Evolutionary conservation across 1,140 invertebrate species (phyloP), one percentile per base, ranked within the genome.

Genomic region (Zaprionus capensis): DNA sequence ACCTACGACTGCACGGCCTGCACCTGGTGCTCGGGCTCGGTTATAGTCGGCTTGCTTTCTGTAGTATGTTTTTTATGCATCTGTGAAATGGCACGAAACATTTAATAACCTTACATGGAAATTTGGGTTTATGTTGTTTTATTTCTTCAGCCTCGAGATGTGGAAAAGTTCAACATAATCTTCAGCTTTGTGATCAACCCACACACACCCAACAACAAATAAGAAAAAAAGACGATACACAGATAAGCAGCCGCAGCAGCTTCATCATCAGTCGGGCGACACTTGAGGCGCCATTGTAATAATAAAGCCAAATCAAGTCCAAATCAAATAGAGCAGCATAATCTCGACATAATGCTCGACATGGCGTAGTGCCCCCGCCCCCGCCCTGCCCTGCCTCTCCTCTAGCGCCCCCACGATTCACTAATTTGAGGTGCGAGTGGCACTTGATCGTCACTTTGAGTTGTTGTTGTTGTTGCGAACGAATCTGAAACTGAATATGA

Each of bases 201-300:
- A 83, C 83, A 88, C 84, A 34, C 6, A 28, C 5, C 26, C 24
- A 31, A 31, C 28, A 31, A 7, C 28, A 7, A 80, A 49, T 49
- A 74, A 62, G 58, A 58, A 76, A 68, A 71, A 61, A 69, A 70
- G 71, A 57, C 63, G 75, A 79, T 31, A 71, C 44, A 63, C 53
- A 75, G 83, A 81, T 73, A 65, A 78, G 82, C 82, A 83, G 61
- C 20, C 17, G 53, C 31, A 64, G 46, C 62, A 57, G 64, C 53
- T 28, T 56, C 64, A 67, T 57, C 64, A 67, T 46, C 65, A 58
- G 41, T 57, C 65, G 17, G 41, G 68, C 24, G 82, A 66, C 81
- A 83, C 78, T 90, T 87, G 84, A 79, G 84, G 84, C 84, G 84
- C 84, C 84, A 90, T 84, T 90, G 84, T 90, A 84, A 88, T 88